These are phyloP conservation scores for Pseudachorutes palmiensis DNA, from an alignment of 1,140 invertebrate species.

Conservation along the genomic window DNA sequence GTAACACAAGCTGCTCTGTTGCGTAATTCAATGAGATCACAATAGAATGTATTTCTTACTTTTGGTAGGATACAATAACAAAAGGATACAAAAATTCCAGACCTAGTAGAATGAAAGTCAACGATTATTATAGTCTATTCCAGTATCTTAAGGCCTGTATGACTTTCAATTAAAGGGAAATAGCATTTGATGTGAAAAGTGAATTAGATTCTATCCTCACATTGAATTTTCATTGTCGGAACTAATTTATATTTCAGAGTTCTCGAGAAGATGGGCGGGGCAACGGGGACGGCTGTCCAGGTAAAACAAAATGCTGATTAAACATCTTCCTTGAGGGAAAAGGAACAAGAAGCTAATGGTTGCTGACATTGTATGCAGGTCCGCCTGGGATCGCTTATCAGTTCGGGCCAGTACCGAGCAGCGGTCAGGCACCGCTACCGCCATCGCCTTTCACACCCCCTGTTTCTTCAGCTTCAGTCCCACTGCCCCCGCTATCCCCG, in stretches of 20 bases:
- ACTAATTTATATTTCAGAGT: slow-evolving; percentile 26
- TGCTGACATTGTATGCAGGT: slow-evolving; percentile 1
- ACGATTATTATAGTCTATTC: no score
- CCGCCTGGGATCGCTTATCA: neutral
- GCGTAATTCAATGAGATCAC: no score
- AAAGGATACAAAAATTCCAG: no score
- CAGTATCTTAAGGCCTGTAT: no score
- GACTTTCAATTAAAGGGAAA: no score
- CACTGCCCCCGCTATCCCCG: slow-evolving; percentile 30
- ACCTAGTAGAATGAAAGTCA: no score
- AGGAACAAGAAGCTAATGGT: neutral
- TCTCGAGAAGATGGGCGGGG: slow-evolving; percentile 38
- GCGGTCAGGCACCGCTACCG: slow-evolving; percentile 20
- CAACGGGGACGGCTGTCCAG: slow-evolving; percentile 24
- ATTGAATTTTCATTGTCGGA: no score
- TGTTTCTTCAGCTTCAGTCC: slow-evolving; percentile 17
- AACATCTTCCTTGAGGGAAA: neutral
- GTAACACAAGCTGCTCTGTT: no score
- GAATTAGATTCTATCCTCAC: no score
- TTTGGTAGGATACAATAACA: no score
- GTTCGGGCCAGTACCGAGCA: slow-evolving; percentile 19
- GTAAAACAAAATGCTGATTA: neutral
- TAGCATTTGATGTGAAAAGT: no score
- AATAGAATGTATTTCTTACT: no score
- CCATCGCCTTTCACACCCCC: slow-evolving; percentile 3